phyloP scores from a whole-genome alignment of 1,140 invertebrate species.

The Drosophila parvula region DNA sequence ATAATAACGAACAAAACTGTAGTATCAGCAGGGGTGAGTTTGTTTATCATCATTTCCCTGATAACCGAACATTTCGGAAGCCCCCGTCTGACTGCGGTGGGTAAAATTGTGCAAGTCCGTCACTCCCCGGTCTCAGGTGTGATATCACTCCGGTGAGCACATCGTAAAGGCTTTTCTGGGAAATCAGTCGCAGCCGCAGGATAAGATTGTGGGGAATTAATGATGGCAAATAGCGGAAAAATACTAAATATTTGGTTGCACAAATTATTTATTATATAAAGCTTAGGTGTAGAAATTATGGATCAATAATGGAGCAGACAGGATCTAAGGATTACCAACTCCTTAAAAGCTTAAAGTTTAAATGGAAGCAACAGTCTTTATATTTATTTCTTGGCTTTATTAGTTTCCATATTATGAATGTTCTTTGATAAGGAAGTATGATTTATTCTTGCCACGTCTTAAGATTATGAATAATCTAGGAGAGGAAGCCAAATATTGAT shows the following conservation, averaged over 20 bases:
- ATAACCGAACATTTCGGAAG: conserved; percentile 35
- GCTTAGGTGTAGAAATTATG: not conserved
- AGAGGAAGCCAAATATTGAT: not conserved
- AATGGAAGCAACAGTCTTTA: no score
- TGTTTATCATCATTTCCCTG: conserved; percentile 48
- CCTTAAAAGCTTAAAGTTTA: no score
- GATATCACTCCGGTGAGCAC: conserved; percentile 46
- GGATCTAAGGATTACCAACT: no score
- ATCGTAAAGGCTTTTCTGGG: conserved; percentile 36
- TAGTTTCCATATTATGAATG: not conserved
- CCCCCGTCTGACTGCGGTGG: conserved; percentile 23
- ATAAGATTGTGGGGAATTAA: conserved; percentile 32
- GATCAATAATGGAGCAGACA: no score
- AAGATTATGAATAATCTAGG: not conserved
- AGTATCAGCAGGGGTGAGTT: conserved; percentile 39
- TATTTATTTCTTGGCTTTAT: not conserved
- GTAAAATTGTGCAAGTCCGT: conserved; percentile 62
- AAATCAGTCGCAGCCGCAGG: conserved; percentile 29
- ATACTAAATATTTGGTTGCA: not conserved
- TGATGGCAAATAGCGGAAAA: not conserved
- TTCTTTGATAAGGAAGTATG: conserved; percentile 1
- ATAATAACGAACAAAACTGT: conserved; percentile 26
- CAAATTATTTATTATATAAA: not conserved
- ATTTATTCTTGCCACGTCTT: not conserved
- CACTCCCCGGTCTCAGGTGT: conserved; percentile 41